phyloP scores from a whole-genome alignment of 2,113 vertebrate species.

The Phaetusa simplex region DNA sequence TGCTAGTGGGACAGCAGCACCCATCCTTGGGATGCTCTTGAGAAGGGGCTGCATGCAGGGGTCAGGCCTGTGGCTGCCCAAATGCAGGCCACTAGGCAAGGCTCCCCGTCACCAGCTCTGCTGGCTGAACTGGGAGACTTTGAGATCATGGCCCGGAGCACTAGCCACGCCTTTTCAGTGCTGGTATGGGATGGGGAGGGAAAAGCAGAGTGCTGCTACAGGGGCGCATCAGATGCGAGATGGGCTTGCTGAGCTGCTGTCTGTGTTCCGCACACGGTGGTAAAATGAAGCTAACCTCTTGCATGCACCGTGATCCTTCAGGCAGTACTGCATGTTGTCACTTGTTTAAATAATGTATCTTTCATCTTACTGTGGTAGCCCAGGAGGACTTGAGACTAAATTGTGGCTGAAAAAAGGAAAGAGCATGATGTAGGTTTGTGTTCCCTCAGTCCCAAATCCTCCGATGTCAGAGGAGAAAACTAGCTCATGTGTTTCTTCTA shows the following conservation, averaged over 20 bases:
- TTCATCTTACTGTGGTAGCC: background rate
- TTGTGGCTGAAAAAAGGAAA: background rate
- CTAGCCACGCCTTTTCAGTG: accelerated
- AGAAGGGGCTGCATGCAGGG: background rate
- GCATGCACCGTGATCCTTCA: accelerated
- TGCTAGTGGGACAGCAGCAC: background rate
- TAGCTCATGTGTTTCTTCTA: background rate
- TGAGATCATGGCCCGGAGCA: background rate
- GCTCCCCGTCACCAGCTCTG: background rate
- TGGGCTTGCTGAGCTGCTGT: background rate
- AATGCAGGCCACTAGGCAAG: background rate
- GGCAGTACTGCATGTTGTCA: accelerated
- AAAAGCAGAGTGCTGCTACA: background rate
- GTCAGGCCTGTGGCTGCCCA: background rate
- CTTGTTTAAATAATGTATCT: background rate
- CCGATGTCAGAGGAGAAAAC: background rate
- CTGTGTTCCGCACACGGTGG: background rate
- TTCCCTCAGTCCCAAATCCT: background rate
- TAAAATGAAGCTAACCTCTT: background rate
- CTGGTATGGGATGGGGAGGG: background rate
- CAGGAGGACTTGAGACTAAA: background rate
- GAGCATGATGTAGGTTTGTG: accelerated
- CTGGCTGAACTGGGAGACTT: background rate
- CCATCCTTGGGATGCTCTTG: too few species aligned
- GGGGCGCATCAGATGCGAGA: accelerated